Percentiles rank a stretch among this genome's conserved stretches.
phyloP scores from a whole-genome alignment of 2,113 vertebrate genomes.

The Nibea coibor region DNA sequence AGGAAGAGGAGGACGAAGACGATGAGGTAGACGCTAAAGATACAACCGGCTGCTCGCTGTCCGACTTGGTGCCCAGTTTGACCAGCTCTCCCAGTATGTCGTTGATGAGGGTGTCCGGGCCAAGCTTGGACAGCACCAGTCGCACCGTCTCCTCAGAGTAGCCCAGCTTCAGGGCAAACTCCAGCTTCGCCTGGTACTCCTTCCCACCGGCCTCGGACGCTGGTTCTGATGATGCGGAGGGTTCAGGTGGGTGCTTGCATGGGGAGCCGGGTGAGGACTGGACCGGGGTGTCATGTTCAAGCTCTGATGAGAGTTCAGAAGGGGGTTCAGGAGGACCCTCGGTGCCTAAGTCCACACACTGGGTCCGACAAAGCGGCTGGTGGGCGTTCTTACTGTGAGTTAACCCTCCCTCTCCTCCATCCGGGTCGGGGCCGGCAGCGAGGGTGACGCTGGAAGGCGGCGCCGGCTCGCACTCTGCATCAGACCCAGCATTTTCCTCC shows the following conservation, averaged over 20 bases:
- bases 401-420: constrained; percentile 74
- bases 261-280: constrained; percentile 20
- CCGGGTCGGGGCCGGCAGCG: not conserved
- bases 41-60: constrained; percentile 85
- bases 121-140: constrained; percentile 94
- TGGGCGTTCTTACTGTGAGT: constrained; percentile 83
- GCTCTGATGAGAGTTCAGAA: constrained; percentile 69
- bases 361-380: constrained; percentile 90
- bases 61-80: constrained; percentile 94
- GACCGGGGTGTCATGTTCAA: not conserved
- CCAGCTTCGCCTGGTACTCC: constrained; percentile 96
- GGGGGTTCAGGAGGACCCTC: constrained; percentile 86
- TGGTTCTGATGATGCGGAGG: constrained; percentile 16
- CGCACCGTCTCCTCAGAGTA: constrained; percentile 96
- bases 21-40: constrained; percentile 80
- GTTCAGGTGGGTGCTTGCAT: not conserved
- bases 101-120: constrained; percentile 95
- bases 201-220: constrained; percentile 41
- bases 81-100: constrained; percentile 98
- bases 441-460: not conserved
- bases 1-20: constrained; percentile 76
- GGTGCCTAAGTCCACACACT: constrained; percentile 90
- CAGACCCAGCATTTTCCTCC: constrained; percentile 87
- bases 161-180: constrained; percentile 97
- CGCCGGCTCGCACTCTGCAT: constrained; percentile 83